These are phyloP conservation scores for Gasteruption jaculator DNA, from an alignment of 2,888 invertebrate genomes.

Conservation along the genomic window DNA sequence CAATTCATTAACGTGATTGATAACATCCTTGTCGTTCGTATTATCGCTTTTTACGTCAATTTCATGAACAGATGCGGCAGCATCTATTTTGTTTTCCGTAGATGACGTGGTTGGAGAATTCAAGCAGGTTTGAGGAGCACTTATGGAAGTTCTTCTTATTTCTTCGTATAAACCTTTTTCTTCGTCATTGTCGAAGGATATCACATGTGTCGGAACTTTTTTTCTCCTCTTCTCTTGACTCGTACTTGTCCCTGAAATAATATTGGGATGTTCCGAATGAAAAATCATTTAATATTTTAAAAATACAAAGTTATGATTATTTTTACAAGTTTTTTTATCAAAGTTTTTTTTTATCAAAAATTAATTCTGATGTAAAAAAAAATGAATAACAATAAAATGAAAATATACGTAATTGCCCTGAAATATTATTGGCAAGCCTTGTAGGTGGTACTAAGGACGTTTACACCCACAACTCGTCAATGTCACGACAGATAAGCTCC, in stretches of 20 bases:
- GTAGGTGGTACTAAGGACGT: no score
- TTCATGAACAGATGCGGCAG: slow-evolving; percentile 23
- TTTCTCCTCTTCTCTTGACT: slow-evolving; percentile 53
- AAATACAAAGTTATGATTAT: no score
- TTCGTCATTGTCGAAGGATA: slow-evolving; percentile 66
- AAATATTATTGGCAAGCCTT: no score
- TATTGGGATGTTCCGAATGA: no score
- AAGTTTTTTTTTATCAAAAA: not conserved
- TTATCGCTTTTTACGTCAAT: slow-evolving; percentile 28
- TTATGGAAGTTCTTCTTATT: slow-evolving; percentile 49
- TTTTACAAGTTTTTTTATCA: no score
- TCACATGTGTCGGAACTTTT: slow-evolving; percentile 63
- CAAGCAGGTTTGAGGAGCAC: slow-evolving; percentile 62
- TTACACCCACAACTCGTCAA: no score
- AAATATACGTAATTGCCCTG: no score
- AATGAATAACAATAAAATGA: not conserved
- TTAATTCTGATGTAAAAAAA: not conserved
- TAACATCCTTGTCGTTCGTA: slow-evolving; percentile 33
- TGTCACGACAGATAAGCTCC: no score
- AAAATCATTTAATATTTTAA: no score
- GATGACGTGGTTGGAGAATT: slow-evolving; percentile 57
- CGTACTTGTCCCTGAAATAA: slow-evolving; percentile 14
- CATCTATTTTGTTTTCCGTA: slow-evolving; percentile 30
- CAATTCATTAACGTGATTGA: no score
- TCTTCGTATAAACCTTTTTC: slow-evolving; percentile 39